Conservation (phyloP, 2,888 invertebrate genomes). For the Elysia crispata region DNA sequence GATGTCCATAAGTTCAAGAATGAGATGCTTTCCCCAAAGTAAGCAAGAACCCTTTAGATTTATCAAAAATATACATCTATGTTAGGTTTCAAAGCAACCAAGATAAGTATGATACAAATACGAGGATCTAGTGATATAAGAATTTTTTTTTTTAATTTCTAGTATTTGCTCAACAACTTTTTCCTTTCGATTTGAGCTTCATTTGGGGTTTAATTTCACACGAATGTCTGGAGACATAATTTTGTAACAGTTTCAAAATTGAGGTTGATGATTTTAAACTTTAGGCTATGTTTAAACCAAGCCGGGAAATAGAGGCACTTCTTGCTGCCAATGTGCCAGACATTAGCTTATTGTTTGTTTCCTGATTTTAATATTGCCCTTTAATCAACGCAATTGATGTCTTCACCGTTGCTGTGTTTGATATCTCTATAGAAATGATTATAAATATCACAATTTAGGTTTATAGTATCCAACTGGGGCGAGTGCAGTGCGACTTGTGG, state of each 20-base stretch:
- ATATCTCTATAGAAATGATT: not conserved
- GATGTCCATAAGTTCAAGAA: conserved; percentile 56
- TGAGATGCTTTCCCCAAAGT: conserved; percentile 62
- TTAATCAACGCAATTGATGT: not conserved
- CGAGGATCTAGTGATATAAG: no score
- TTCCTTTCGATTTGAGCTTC: not conserved
- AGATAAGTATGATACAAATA: no score
- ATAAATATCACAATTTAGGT: conserved; percentile 80
- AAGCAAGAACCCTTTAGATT: conserved; percentile 18
- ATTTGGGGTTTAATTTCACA: not conserved
- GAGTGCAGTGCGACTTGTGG: conserved; percentile 95
- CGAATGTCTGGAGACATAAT: no score
- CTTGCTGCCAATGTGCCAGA: not conserved
- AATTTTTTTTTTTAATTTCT: no score
- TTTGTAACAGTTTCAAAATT: no score
- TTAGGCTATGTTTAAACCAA: no score
- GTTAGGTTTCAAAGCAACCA: no score
- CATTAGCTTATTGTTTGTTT: not conserved
- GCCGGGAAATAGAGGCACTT: no score
- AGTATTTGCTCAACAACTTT: not conserved
- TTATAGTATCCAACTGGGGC: conserved; percentile 94
- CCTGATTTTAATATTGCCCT: not conserved
- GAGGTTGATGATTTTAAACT: no score
- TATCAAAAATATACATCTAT: no score
- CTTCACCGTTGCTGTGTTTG: no score